Evolutionary conservation across 2,888 invertebrate genomes (phyloP).

Genomic region (Phyto melanocephala): DNA sequence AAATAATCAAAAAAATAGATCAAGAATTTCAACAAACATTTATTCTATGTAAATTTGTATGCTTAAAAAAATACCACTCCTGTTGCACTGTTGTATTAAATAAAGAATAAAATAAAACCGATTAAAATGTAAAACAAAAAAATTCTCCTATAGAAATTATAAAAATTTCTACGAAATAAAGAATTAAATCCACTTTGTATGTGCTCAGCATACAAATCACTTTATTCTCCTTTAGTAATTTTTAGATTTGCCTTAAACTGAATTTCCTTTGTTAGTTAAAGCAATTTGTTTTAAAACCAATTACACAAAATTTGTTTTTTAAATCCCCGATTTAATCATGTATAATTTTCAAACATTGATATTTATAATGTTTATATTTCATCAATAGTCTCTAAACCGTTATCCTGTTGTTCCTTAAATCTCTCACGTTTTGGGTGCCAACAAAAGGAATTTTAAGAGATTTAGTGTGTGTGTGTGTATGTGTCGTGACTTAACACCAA

Average conservation of each 20-base stretch:
- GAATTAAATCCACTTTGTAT: no score
- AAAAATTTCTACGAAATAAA: no score
- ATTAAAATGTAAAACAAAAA: no score
- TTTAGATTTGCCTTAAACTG: not conserved
- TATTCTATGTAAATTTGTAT: no score
- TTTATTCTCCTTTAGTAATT: not conserved
- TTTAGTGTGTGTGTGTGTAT: not conserved
- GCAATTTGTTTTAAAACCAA: conserved; percentile 25
- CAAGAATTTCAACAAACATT: no score
- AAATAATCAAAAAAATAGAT: no score
- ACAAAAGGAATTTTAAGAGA: conserved; percentile 13
- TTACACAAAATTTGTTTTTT: conserved; percentile 12
- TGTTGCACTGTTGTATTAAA: no score
- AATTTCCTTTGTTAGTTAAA: not conserved
- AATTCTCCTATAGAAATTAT: no score
- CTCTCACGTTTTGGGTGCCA: conserved; percentile 45
- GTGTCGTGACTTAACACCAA: conserved; percentile 57
- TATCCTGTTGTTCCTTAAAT: conserved; percentile 36
- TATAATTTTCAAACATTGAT: conserved; percentile 12
- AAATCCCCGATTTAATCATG: not conserved
- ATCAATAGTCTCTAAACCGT: conserved; percentile 36
- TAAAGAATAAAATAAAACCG: no score
- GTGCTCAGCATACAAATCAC: no score
- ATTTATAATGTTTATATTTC: conserved; percentile 4
- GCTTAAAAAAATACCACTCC: no score